These are phyloP conservation scores for Ecliptopera silaceata DNA, from an alignment of 2,888 invertebrate genomes.

Conservation along the genomic window DNA sequence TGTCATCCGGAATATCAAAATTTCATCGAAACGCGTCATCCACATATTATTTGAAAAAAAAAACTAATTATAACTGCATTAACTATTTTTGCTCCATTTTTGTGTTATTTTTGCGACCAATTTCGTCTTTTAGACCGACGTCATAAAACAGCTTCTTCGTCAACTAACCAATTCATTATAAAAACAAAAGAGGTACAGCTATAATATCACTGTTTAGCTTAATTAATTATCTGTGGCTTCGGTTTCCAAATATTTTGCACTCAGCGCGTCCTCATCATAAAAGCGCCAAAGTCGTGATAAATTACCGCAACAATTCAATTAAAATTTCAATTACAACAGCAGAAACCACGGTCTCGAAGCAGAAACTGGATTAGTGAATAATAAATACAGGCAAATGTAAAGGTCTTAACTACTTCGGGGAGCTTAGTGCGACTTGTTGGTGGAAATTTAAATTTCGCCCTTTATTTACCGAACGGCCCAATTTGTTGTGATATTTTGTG, in stretches of 20 bases:
- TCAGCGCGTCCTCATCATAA: slow-evolving; percentile 14
- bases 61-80: too few relatives aligned
- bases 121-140: too few relatives aligned
- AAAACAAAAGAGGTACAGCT: background rate
- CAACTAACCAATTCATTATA: too few relatives aligned
- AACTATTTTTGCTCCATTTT: too few relatives aligned
- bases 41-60: too few relatives aligned
- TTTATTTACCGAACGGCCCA: slow-evolving; percentile 38
- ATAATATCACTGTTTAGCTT: background rate
- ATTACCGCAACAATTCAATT: slow-evolving; percentile 38
- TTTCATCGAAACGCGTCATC: too few relatives aligned
- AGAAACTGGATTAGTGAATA: slow-evolving; percentile 46
- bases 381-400: slow-evolving; percentile 47
- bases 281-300: slow-evolving; percentile 31
- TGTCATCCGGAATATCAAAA: too few relatives aligned
- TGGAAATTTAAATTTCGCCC: slow-evolving; percentile 43
- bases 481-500: slow-evolving; percentile 36
- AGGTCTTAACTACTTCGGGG: slow-evolving; percentile 44
- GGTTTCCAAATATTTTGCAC: slow-evolving; percentile 5
- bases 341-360: slow-evolving; percentile 38
- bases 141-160: too few relatives aligned
- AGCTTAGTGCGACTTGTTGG: slow-evolving; percentile 44
- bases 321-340: slow-evolving; percentile 43
- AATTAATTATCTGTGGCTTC: background rate
- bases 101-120: too few relatives aligned